A percentile compares a stretch with the other conserved stretches of the same genome.
Evolutionary conservation across 2,888 invertebrate species (phyloP).

Genomic region (Linnaemya vulpina): DNA sequence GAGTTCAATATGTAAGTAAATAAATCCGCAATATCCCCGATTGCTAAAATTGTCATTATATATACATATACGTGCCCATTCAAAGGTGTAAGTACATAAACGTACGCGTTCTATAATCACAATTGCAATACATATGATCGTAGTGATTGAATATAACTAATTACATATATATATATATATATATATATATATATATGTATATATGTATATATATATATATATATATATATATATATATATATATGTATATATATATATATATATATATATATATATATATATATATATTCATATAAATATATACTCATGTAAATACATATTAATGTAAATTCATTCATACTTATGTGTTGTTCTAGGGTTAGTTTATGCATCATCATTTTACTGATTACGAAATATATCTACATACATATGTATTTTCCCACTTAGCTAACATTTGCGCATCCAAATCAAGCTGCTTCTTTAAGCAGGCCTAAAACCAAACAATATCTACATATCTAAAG

Average conservation of each 20-base stretch:
- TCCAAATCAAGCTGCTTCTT: neutral
- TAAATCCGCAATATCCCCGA: neutral
- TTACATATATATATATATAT: no score
- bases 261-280: no score
- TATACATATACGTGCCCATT: no score
- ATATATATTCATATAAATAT: neutral
- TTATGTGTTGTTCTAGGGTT: neutral
- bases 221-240: no score
- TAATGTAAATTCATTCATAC: no score
- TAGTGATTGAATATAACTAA: no score
- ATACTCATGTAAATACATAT: neutral
- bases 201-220: no score
- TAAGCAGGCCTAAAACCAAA: slow-evolving; percentile 3
- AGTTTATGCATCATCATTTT: slow-evolving; percentile 43
- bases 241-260: no score
- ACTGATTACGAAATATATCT: slow-evolving; percentile 69
- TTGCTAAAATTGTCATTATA: slow-evolving; percentile 6
- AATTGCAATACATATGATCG: neutral
- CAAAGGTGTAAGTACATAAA: neutral
- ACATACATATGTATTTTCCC: no score
- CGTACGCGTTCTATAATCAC: neutral
- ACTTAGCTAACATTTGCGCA: neutral
- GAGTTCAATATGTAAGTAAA: slow-evolving; percentile 37
- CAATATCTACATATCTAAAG: neutral
- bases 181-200: no score